A percentile compares a stretch with the other conserved stretches of the same genome.
Evolutionary conservation across 1,140 invertebrate species (phyloP).

Genomic region (Drosophila sulfurigaster): DNA sequence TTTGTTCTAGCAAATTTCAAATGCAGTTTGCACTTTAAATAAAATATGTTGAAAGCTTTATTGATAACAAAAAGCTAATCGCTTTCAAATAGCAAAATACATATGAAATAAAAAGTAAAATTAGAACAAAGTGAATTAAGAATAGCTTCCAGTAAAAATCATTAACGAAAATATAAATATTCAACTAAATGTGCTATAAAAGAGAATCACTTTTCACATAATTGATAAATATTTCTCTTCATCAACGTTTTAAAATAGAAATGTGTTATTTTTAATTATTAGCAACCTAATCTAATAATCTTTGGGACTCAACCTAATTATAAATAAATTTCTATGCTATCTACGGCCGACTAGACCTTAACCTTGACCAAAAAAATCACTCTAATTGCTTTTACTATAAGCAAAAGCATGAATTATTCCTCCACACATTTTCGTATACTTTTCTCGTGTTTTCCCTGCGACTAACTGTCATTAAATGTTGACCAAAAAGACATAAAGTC

Average conservation of each 20-base stretch:
- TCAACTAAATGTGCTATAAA: too few relatives aligned
- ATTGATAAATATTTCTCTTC: too few relatives aligned
- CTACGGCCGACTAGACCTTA: background rate
- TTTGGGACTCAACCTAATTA: background rate
- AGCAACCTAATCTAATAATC: background rate
- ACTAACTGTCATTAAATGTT: conserved; percentile 55
- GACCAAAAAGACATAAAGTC: conserved; percentile 40
- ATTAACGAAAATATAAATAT: too few relatives aligned
- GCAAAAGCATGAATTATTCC: conserved; percentile 45
- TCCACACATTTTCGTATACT: conserved; percentile 26
- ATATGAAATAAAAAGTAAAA: too few relatives aligned
- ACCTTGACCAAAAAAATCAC: conserved; percentile 14
- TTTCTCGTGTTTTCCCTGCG: conserved; percentile 25
- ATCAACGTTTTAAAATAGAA: too few relatives aligned
- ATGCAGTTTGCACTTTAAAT: conserved; percentile 27
- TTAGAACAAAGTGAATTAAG: too few relatives aligned
- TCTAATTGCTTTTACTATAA: background rate
- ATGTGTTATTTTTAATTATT: too few relatives aligned
- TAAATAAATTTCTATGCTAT: background rate
- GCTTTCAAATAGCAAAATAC: background rate
- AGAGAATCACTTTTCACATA: too few relatives aligned
- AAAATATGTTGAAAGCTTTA: conserved; percentile 4
- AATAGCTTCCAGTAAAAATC: too few relatives aligned
- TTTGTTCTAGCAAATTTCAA: conserved; percentile 38
- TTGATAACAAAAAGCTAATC: background rate